These are phyloP conservation scores for Centropus bengalensis DNA, from an alignment of 2,113 vertebrate genomes.

Conservation along the genomic window DNA sequence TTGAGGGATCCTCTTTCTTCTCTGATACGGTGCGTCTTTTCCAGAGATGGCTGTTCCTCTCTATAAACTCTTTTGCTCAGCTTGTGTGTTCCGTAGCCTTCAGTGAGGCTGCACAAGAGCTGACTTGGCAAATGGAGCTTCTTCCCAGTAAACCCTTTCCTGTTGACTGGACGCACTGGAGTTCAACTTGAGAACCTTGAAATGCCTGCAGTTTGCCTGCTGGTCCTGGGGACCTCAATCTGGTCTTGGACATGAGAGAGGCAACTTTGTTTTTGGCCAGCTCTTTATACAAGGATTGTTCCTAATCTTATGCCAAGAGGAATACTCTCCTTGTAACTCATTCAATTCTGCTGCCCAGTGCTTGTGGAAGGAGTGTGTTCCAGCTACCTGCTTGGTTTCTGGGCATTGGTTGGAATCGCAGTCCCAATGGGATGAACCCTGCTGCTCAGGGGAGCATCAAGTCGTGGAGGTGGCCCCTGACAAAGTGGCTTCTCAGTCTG, in stretches of 20 bases:
- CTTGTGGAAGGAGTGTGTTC: not conserved
- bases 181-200: not conserved
- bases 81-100: not conserved
- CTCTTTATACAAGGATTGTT: not conserved
- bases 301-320: not conserved
- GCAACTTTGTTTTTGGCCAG: not conserved
- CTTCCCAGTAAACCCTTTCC: not conserved
- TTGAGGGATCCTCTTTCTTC: too few relatives aligned
- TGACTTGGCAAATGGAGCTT: not conserved
- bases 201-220: not conserved
- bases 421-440: not conserved
- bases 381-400: not conserved
- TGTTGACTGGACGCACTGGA: not conserved
- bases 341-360: not conserved
- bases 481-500: not conserved
- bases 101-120: not conserved
- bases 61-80: not conserved
- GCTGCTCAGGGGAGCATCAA: accelerated
- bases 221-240: not conserved
- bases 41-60: not conserved
- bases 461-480: not conserved
- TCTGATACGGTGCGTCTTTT: not conserved
- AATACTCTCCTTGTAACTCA: not conserved
- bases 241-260: not conserved
- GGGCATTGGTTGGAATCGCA: not conserved